Evolutionary conservation across 2,888 invertebrate species (phyloP).

Genomic region (Drosophila rubida): DNA sequence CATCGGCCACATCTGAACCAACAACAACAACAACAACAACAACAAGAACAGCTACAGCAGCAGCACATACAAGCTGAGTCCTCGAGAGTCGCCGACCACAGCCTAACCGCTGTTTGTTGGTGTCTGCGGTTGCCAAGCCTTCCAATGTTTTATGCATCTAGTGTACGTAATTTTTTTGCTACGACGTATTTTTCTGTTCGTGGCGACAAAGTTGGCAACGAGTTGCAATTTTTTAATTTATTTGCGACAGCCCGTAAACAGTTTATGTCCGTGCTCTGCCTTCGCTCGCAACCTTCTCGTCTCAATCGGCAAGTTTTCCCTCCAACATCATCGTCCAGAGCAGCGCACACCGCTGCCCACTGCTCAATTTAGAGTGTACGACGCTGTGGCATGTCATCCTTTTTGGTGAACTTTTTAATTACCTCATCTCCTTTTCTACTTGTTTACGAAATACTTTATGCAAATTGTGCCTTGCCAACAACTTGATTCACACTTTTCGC

Average conservation of each 20-base stretch:
- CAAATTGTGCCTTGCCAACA: constrained; percentile 55
- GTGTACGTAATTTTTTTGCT: constrained; percentile 32
- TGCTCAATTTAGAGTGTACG: constrained; percentile 13
- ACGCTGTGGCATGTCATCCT: constrained; percentile 16
- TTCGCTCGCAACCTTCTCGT: constrained; percentile 5
- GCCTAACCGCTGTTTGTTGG: constrained; percentile 60
- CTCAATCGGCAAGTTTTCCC: constrained; percentile 66
- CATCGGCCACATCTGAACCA: constrained; percentile 25
- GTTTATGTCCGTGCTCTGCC: constrained; percentile 23
- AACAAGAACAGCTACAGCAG: constrained; percentile 7
- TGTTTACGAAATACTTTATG: constrained; percentile 63
- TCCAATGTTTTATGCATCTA: constrained; percentile 47
- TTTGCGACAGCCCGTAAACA: constrained; percentile 54
- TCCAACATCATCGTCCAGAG: constrained; percentile 48
- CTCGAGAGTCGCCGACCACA: constrained; percentile 39
- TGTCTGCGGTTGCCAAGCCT: constrained; percentile 65
- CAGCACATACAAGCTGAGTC: constrained; percentile 5
- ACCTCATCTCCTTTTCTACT: constrained; percentile 51
- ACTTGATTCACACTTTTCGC: constrained; percentile 33
- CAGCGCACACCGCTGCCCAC: background rate
- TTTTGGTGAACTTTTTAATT: constrained; percentile 69
- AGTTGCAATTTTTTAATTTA: constrained; percentile 71
- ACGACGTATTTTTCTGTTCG: constrained; percentile 37
- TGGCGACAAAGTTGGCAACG: constrained; percentile 76
- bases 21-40: constrained; percentile 11